Percentiles rank a stretch among this genome's conserved stretches.
These are phyloP conservation scores for Chrysochloris asiatica DNA, from an alignment of 2,113 vertebrate genomes.

Conservation along the genomic window DNA sequence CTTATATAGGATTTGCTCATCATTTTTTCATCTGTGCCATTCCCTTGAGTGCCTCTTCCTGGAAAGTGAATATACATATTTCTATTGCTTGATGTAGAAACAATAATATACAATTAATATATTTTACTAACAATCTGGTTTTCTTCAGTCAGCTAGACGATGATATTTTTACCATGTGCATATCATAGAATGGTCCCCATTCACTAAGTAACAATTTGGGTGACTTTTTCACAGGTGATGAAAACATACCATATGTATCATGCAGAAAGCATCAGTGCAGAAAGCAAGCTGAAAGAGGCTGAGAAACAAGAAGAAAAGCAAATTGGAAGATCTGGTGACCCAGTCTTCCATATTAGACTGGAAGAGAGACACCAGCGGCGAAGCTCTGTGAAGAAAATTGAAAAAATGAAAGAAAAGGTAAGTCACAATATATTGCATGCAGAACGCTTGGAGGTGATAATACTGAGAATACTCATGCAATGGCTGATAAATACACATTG, in stretches of 20 bases:
- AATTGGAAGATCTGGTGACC: conserved; percentile 92
- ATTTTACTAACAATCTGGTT: conserved; percentile 34
- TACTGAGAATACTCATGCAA: neutral
- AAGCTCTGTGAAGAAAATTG: conserved; percentile 99
- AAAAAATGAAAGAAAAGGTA: conserved; percentile 99
- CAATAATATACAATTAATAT: conserved; percentile 10
- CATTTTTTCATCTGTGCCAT: conserved; percentile 50
- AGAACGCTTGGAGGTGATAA: conserved; percentile 1
- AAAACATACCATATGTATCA: conserved; percentile 99
- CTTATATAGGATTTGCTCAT: neutral
- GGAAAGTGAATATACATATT: conserved; percentile 55
- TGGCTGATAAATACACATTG: neutral
- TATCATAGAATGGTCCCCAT: neutral
- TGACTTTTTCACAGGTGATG: conserved; percentile 91
- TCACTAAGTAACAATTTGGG: conserved; percentile 61
- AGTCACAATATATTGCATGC: neutral
- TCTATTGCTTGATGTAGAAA: conserved; percentile 43
- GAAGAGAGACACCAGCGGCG: conserved; percentile 95
- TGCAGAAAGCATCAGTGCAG: conserved; percentile 96
- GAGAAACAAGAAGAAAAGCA: conserved; percentile 99
- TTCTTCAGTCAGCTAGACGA: neutral
- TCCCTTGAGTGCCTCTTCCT: conserved; percentile 38
- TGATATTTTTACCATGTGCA: conserved; percentile 16
- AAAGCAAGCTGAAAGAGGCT: conserved; percentile 98
- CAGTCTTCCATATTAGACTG: conserved; percentile 93